Conservation (phyloP, 1,140 invertebrate genomes). For the Theocolax elegans region DNA sequence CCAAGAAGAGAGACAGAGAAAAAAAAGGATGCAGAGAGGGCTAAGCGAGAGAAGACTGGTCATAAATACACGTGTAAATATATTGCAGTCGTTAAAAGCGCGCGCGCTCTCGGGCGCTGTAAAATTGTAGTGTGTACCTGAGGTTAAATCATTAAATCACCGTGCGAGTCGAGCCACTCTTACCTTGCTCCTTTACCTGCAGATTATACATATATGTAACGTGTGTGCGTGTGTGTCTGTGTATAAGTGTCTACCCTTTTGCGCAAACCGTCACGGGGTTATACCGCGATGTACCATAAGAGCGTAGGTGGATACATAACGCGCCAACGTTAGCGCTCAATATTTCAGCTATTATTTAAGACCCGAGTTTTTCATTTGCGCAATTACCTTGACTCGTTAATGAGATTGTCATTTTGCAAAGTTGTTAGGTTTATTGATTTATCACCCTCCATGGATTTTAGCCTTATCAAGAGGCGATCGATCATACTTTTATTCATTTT, state of each 20-base stretch:
- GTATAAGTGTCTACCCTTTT: no score
- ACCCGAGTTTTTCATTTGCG: background rate
- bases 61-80: conserved; percentile 65
- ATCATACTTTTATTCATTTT: no score
- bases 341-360: conserved; percentile 19
- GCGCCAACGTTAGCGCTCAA: conserved; percentile 7
- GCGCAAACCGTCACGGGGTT: no score
- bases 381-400: background rate
- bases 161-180: conserved; percentile 41
- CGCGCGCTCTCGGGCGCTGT: conserved; percentile 43
- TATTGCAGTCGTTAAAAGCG: conserved; percentile 59
- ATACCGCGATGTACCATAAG: no score
- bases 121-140: conserved; percentile 58
- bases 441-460: no score
- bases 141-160: conserved; percentile 59
- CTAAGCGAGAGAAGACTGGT: conserved; percentile 46
- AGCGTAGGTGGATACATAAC: background rate
- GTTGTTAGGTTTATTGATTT: no score
- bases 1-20: background rate
- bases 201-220: conserved; percentile 18
- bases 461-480: no score
- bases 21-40: background rate
- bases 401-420: background rate
- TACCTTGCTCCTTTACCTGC: conserved; percentile 30
- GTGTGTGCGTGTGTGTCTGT: background rate